Percentiles rank a stretch among this genome's conserved stretches.
These are phyloP conservation scores for Melanotus villosus DNA, from an alignment of 2,888 invertebrate genomes.

Conservation along the genomic window DNA sequence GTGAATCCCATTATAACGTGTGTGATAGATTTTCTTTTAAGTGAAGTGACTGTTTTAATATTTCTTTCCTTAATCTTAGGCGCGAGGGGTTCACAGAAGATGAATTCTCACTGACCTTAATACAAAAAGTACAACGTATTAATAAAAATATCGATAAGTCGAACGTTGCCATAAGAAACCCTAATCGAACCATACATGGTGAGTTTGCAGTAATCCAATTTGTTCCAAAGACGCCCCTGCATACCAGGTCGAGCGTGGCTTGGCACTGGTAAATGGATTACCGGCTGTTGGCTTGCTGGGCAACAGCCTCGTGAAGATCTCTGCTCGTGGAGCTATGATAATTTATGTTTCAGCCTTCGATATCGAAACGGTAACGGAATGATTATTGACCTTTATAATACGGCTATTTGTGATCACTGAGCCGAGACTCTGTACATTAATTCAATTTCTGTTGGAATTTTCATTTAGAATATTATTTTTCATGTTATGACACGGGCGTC, in stretches of 20 bases:
- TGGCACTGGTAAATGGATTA: conserved; percentile 56
- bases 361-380: conserved; percentile 29
- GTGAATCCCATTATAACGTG: conserved; percentile 25
- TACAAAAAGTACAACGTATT: not conserved
- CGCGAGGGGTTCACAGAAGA: not conserved
- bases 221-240: conserved; percentile 51
- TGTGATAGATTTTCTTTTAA: too few relatives aligned
- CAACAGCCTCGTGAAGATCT: conserved; percentile 33
- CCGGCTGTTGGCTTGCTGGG: conserved; percentile 54
- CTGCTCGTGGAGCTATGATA: conserved; percentile 29
- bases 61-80: too few relatives aligned
- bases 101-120: not conserved
- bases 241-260: conserved; percentile 52
- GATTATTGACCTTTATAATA: conserved; percentile 35
- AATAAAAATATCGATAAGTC: not conserved
- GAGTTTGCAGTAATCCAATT: conserved; percentile 53
- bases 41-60: too few relatives aligned
- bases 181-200: conserved; percentile 51
- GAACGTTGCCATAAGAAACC: conserved; percentile 36
- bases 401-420: conserved; percentile 23
- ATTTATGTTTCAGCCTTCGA: conserved; percentile 34
- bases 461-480: not conserved
- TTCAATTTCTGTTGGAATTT: too few relatives aligned
- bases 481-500: not conserved
- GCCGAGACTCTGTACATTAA: not conserved